Conservation (phyloP, 2,888 invertebrate genomes). For the Brachycybe producta region DNA sequence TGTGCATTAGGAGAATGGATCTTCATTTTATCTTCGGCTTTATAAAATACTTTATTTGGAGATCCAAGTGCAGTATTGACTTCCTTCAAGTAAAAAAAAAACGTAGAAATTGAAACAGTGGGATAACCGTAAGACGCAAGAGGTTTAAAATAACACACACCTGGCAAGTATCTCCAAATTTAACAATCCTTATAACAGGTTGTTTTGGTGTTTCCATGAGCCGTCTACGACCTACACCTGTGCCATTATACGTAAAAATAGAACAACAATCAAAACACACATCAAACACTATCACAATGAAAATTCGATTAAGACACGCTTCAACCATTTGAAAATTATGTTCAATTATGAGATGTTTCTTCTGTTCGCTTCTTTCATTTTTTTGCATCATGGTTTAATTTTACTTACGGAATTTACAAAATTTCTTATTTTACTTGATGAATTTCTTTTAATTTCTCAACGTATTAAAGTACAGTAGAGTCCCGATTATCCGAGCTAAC, state of each 20-base stretch:
- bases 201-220: slow-evolving; percentile 47
- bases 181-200: slow-evolving; percentile 52
- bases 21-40: slow-evolving; percentile 98
- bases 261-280: not conserved
- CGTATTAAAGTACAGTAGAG: too few relatives aligned
- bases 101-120: slow-evolving; percentile 23
- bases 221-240: slow-evolving; percentile 44
- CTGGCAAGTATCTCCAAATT: slow-evolving; percentile 75
- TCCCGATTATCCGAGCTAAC: too few relatives aligned
- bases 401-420: too few relatives aligned
- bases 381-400: too few relatives aligned
- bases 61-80: slow-evolving; percentile 80
- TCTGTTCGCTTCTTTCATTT: too few relatives aligned
- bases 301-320: too few relatives aligned
- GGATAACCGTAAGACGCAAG: slow-evolving; percentile 26
- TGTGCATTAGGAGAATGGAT: slow-evolving; percentile 83
- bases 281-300: not conserved
- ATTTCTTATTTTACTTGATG: too few relatives aligned
- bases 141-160: slow-evolving; percentile 19
- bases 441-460: too few relatives aligned
- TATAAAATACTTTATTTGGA: slow-evolving; percentile 85
- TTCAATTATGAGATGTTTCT: too few relatives aligned
- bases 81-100: slow-evolving; percentile 39
- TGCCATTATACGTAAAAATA: not conserved
- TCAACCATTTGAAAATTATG: too few relatives aligned